These are phyloP conservation scores for Drosophila differens DNA, from an alignment of 2,888 invertebrate species.

Conservation along the genomic window DNA sequence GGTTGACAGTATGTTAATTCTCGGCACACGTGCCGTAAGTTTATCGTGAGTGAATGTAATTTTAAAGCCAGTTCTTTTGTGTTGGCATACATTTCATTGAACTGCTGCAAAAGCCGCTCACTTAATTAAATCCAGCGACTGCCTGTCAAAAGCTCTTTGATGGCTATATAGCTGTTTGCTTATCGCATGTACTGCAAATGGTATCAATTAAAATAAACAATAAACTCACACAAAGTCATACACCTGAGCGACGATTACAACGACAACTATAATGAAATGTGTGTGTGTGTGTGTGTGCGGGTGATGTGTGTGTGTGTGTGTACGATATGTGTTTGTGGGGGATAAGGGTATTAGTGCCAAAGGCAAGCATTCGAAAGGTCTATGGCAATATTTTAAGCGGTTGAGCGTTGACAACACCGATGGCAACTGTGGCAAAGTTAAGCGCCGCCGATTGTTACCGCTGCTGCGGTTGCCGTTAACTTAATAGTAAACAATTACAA, in stretches of 20 bases:
- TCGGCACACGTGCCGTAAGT: conserved; percentile 61
- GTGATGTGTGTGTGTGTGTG: neutral
- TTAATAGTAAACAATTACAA: conserved; percentile 78
- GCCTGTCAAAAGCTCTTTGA: conserved; percentile 28
- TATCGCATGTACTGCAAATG: conserved; percentile 33
- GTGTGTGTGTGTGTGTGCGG: neutral
- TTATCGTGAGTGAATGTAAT: conserved; percentile 21
- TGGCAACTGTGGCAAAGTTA: conserved; percentile 49
- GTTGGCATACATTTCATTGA: conserved; percentile 57
- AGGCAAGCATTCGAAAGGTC: conserved; percentile 58
- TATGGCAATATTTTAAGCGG: conserved; percentile 40
- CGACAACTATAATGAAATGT: conserved; percentile 48
- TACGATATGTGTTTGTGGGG: conserved; percentile 11
- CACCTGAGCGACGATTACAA: conserved; percentile 38
- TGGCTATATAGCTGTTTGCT: conserved; percentile 15
- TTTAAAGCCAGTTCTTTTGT: conserved; percentile 20
- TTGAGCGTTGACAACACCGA: conserved; percentile 16
- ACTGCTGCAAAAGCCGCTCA: conserved; percentile 61
- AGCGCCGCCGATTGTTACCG: conserved; percentile 66
- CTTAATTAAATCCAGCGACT: conserved; percentile 57
- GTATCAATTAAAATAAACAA: conserved; percentile 68
- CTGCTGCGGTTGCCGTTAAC: conserved; percentile 72
- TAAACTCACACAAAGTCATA: conserved; percentile 39
- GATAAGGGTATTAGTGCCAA: conserved; percentile 66
- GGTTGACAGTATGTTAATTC: conserved; percentile 58